Conservation (phyloP, 2,113 vertebrate genomes). For the Herpetotheres cachinnans region DNA sequence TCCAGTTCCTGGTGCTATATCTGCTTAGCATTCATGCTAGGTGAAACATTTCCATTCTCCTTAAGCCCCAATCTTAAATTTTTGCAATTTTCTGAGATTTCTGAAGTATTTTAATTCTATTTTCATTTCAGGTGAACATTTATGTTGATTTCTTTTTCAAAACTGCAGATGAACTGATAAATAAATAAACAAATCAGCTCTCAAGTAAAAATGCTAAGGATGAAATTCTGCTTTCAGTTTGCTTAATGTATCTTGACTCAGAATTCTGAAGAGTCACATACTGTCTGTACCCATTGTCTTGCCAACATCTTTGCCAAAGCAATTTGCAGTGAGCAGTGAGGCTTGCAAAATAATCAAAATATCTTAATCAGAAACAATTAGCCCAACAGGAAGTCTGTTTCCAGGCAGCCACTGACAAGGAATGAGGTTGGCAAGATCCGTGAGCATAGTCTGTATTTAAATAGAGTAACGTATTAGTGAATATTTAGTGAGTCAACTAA, state of each 20-base stretch:
- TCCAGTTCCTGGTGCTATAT: background rate
- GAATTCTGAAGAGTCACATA: background rate
- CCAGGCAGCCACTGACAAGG: background rate
- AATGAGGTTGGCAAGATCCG: background rate
- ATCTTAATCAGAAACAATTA: background rate
- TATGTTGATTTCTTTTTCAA: background rate
- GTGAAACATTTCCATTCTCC: background rate
- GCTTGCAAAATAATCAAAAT: background rate
- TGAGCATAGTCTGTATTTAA: background rate
- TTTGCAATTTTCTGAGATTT: background rate
- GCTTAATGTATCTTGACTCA: background rate
- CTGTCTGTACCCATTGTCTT: background rate
- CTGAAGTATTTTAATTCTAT: background rate
- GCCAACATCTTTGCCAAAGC: background rate
- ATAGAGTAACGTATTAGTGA: background rate
- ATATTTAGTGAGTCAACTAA: background rate
- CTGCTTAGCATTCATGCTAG: background rate
- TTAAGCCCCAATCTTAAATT: background rate
- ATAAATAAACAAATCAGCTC: background rate
- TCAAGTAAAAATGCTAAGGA: background rate
- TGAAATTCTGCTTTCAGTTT: background rate
- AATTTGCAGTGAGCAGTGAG: background rate
- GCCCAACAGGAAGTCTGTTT: background rate
- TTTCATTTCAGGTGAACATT: background rate
- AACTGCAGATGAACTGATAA: background rate